Conservation (phyloP, 2,888 invertebrate species). For the Brachypalpus laphriformis region DNA sequence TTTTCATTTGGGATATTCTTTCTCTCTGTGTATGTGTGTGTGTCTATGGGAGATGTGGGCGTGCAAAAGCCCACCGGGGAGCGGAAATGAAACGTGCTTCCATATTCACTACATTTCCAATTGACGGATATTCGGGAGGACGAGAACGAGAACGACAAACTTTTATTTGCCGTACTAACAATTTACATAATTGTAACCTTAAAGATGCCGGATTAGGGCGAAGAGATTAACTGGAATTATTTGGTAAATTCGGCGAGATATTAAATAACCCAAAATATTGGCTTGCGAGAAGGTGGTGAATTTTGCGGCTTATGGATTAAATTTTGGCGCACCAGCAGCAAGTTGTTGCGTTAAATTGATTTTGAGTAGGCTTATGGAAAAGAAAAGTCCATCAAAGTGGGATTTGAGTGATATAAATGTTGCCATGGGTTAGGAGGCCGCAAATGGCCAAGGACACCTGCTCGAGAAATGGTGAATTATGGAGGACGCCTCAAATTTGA, state of each 20-base stretch:
- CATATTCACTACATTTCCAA: slow-evolving; percentile 48
- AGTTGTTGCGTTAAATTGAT: slow-evolving; percentile 42
- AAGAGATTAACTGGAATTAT: slow-evolving; percentile 41
- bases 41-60: not conserved
- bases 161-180: slow-evolving; percentile 54
- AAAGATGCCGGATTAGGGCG: slow-evolving; percentile 31
- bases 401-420: not conserved
- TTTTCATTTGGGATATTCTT: not conserved
- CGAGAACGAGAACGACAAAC: slow-evolving; percentile 31
- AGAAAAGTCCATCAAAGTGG: not conserved
- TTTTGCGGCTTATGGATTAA: not conserved
- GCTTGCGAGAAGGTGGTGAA: not conserved
- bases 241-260: slow-evolving; percentile 41
- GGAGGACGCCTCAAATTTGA: no score
- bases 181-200: slow-evolving; percentile 57
- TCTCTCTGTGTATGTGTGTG: not conserved
- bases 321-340: not conserved
- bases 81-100: slow-evolving; percentile 58
- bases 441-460: no score
- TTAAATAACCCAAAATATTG: slow-evolving; percentile 25
- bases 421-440: not conserved
- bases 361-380: not conserved
- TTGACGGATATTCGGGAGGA: slow-evolving; percentile 33
- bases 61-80: slow-evolving; percentile 26
- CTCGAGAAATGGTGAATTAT: no score